phyloP scores from a whole-genome alignment of 2,888 invertebrate species.

The Neoascia interrupta region DNA sequence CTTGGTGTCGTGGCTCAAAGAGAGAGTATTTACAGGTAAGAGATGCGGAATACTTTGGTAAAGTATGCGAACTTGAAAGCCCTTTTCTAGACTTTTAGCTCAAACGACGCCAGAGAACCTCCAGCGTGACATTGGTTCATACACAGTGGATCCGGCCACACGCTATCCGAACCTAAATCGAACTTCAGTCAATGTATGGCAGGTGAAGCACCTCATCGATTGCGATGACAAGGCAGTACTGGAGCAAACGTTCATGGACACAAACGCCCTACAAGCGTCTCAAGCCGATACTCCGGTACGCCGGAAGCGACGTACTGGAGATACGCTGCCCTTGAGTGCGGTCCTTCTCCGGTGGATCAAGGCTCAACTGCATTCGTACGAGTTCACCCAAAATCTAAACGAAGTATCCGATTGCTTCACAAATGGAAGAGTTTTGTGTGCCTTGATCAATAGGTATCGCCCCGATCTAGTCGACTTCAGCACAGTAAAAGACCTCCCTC shows the following conservation, averaged over 20 bases:
- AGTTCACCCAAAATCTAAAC: slow-evolving; percentile 76
- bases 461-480: slow-evolving; percentile 92
- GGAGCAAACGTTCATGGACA: slow-evolving; percentile 80
- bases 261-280: slow-evolving; percentile 82
- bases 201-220: slow-evolving; percentile 86
- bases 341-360: slow-evolving; percentile 78
- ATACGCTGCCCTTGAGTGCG: slow-evolving; percentile 77
- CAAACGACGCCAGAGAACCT: slow-evolving; percentile 99
- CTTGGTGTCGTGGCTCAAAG: slow-evolving; percentile 94
- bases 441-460: slow-evolving; percentile 83
- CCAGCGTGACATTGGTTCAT: slow-evolving; percentile 92
- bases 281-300: slow-evolving; percentile 83
- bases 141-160: slow-evolving; percentile 92
- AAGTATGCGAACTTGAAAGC: not conserved
- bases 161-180: slow-evolving; percentile 92
- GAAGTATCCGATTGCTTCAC: slow-evolving; percentile 79
- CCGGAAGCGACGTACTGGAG: slow-evolving; percentile 78
- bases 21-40: slow-evolving; percentile 93
- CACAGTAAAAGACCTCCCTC: slow-evolving; percentile 83
- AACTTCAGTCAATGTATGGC: slow-evolving; percentile 87
- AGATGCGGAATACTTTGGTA: not conserved
- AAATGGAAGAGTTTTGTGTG: slow-evolving; percentile 78
- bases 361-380: slow-evolving; percentile 76
- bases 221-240: slow-evolving; percentile 85
- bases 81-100: slow-evolving; percentile 81